Evolutionary conservation across 92 coral and sea anemone genomes (phyloP), one percentile per base, ranked within the genome.

Genomic region (Scolanthus callimorphus): DNA sequence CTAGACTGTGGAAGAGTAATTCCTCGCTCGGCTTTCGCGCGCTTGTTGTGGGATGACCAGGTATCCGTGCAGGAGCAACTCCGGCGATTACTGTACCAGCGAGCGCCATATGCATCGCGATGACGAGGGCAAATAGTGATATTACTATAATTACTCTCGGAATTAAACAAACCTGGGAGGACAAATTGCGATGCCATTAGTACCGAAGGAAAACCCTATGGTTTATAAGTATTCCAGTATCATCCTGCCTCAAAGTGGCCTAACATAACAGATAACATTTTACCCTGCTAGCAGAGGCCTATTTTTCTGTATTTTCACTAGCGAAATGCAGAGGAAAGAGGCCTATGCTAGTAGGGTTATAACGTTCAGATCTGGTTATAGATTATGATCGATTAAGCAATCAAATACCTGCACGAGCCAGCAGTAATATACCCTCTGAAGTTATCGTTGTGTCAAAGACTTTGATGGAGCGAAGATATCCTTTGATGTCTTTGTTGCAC

Each of bases 351-450:
- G n/a, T n/a, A n/a, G n/a, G n/a, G n/a, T n/a, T n/a, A n/a, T n/a
- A n/a, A n/a, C n/a, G n/a, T n/a, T n/a, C n/a, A n/a, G n/a, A n/a
- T n/a, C n/a, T n/a, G n/a, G n/a, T n/a, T n/a, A n/a, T n/a, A n/a
- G n/a, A n/a, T n/a, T n/a, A n/a, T n/a, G n/a, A n/a, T n/a, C n/a
- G 19, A 64, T 22, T 3, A 1, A 3, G 37, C n/a, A 23, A 29
- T 25, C 27, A 74, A 65, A 44, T 60, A 77, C 84, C 84, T 13
- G 84, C 84, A n/a, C 78, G 45, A 59, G 78, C 84, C 25, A 77
- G 84, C 43, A 77, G 61, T 11, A 77, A 61, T 38, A 50, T 69
- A 20, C 78, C 78, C 49, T 77, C 78, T 34, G 38, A 58, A 29
- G 50, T 62, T 30, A 77, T n/a, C 27, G 62, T 51, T 3, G 63